Conservation (phyloP, 2,888 invertebrate species). For the Heliothis peltigera region DNA sequence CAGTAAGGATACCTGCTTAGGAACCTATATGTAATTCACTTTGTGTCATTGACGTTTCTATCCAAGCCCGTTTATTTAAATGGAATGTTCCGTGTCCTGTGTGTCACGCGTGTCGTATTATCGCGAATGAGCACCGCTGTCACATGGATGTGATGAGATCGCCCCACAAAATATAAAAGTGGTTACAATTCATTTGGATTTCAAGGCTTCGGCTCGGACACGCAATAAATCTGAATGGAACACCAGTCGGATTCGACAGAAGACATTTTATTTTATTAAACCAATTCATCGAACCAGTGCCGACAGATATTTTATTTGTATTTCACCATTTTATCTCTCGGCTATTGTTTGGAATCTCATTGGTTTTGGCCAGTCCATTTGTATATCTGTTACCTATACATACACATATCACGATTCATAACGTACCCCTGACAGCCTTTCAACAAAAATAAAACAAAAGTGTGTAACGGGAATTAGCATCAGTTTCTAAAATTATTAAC, state of each 20-base stretch:
- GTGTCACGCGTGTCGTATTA: conserved; percentile 13
- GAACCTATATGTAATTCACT: conserved; percentile 23
- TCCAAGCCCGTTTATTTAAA: conserved; percentile 6
- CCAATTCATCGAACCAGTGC: conserved; percentile 15
- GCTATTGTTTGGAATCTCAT: conserved; percentile 37
- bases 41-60: conserved; percentile 22
- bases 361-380: conserved; percentile 24
- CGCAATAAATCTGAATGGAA: conserved; percentile 52
- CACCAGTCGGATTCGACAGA: conserved; percentile 44
- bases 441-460: neutral
- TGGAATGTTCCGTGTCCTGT: conserved; percentile 11
- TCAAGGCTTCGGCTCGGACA: conserved; percentile 43
- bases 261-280: conserved; percentile 57
- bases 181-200: conserved; percentile 46
- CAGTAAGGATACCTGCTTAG: neutral
- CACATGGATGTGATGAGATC: conserved; percentile 44
- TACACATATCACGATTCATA: neutral
- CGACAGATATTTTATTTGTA: conserved; percentile 33
- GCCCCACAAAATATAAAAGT: conserved; percentile 40
- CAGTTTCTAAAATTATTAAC: too few relatives aligned
- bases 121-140: conserved; percentile 17
- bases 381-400: neutral
- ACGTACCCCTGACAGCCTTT: neutral
- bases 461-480: neutral
- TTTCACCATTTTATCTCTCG: conserved; percentile 23